Base-by-base conservation (phyloP, 2,888 invertebrate species). In the Dioctria linearis region DNA sequence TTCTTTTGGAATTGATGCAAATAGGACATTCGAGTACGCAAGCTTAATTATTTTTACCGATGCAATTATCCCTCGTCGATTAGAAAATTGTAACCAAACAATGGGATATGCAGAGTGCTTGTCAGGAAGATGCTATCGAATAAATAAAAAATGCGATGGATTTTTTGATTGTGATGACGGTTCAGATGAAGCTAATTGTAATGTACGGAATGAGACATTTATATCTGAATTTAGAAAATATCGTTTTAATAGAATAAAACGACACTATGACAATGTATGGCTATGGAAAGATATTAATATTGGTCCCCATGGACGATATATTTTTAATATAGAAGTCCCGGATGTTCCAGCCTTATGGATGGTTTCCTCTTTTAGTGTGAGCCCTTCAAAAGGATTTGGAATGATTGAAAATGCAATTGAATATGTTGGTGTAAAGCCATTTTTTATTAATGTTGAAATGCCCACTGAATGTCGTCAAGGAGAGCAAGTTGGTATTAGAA, bases 261-360 rank as follows among this genome's bases (percentile, higher is more conserved):
- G 98, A 0, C 95, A 97, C 87, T 98, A 97, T 89, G 96, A 97
- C 85, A 97, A 97, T 88, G 95, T 95, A 80, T 98, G 98, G 98
- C 90, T 98, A 78, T 98, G 98, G 98, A 93, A 94, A 82, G 98
- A 98, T 89, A 93, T 96, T 76, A 97, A 97, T 88, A 96, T 97
- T 86, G 97, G 95, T 0, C 96, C 97, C 37, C 96, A 96, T 88
- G 97, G 97, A 0, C 93, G 97, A 5, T 95, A 91, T 86, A 95
- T 97, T 80, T 96, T 97, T 89, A 95, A 94, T 80, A 90, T 95
- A 63, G 94, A 95, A 57, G 96, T 96, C n/a, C 96, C 96, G 0
- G 91, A 93, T 80, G 89, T 93, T 78, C 97, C 97, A 0, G 96
- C 95, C 0, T 94, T 95, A 85, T 98, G 98, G 98, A 96, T 97